phyloP scores from a whole-genome alignment of 2,113 vertebrate genomes.

The Hiodon tergisus region DNA sequence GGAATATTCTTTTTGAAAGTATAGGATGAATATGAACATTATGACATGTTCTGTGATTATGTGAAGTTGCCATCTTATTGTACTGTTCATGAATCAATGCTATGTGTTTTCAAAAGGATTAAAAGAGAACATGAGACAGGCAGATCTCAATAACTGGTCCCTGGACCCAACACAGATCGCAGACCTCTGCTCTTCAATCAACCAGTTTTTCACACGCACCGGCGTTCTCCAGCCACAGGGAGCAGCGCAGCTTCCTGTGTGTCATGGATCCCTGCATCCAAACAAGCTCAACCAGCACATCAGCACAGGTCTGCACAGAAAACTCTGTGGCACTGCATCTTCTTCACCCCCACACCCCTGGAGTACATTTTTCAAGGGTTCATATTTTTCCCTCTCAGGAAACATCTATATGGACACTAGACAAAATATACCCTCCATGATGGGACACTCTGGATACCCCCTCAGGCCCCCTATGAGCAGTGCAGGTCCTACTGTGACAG shows the following conservation, averaged over 20 bases:
- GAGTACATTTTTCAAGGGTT: not conserved
- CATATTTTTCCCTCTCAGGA: constrained; percentile 54
- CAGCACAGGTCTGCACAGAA: constrained; percentile 59
- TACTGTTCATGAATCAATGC: not conserved
- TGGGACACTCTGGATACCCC: constrained; percentile 75
- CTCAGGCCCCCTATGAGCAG: constrained; percentile 71
- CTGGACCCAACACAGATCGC: constrained; percentile 76
- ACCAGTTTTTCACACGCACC: constrained; percentile 79
- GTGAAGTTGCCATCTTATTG: not conserved
- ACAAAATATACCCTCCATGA: constrained; percentile 76
- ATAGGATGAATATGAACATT: too few relatives aligned
- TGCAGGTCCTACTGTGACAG: constrained; percentile 68
- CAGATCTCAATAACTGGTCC: constrained; percentile 81
- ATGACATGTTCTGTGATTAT: not conserved
- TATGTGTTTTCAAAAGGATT: constrained; percentile 56
- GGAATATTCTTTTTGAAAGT: too few relatives aligned
- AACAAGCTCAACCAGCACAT: constrained; percentile 71
- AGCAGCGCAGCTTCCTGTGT: constrained; percentile 62
- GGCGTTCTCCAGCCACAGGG: constrained; percentile 75
- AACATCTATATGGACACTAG: constrained; percentile 79
- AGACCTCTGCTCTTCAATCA: constrained; percentile 80
- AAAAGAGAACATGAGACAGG: constrained; percentile 81
- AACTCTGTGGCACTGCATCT: not conserved
- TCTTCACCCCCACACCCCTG: not conserved
- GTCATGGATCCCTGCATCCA: constrained; percentile 69